Conservation (phyloP, 2,113 vertebrate species). For the Heterotis niloticus region DNA sequence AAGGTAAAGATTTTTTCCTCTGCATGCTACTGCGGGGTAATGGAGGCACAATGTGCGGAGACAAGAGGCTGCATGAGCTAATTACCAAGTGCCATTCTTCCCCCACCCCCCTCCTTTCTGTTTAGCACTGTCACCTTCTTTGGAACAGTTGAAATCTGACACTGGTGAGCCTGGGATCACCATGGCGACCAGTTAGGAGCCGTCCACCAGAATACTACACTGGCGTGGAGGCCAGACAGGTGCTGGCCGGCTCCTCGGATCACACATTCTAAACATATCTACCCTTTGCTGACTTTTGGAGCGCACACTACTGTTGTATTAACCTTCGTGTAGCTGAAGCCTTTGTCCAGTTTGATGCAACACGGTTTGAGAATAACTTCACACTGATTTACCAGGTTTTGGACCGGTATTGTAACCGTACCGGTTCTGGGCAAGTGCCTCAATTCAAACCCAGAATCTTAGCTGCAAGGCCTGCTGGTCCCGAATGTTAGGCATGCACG, state of each 20-base stretch:
- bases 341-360: too few species aligned
- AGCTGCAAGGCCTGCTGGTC: too few species aligned
- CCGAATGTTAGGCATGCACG: too few species aligned
- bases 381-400: too few species aligned
- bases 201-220: slow-evolving; percentile 24
- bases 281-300: background rate
- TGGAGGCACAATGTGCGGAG: background rate
- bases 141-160: slow-evolving; percentile 28
- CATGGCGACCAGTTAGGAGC: slow-evolving; percentile 38
- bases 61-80: slow-evolving; percentile 18
- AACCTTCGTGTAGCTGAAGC: too few species aligned
- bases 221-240: slow-evolving; percentile 52
- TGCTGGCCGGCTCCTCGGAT: slow-evolving; percentile 47
- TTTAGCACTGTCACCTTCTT: slow-evolving; percentile 29
- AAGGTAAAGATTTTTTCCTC: background rate
- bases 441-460: too few species aligned
- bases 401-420: too few species aligned
- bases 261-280: slow-evolving; percentile 40
- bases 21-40: background rate
- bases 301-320: too few species aligned
- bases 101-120: slow-evolving; percentile 6
- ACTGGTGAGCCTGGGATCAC: slow-evolving; percentile 42
- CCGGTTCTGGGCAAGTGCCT: too few species aligned
- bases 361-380: too few species aligned
- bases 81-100: slow-evolving; percentile 28